These are phyloP conservation scores for Malaclemys terrapin DNA, from an alignment of 2,113 vertebrate genomes.

Conservation along the genomic window DNA sequence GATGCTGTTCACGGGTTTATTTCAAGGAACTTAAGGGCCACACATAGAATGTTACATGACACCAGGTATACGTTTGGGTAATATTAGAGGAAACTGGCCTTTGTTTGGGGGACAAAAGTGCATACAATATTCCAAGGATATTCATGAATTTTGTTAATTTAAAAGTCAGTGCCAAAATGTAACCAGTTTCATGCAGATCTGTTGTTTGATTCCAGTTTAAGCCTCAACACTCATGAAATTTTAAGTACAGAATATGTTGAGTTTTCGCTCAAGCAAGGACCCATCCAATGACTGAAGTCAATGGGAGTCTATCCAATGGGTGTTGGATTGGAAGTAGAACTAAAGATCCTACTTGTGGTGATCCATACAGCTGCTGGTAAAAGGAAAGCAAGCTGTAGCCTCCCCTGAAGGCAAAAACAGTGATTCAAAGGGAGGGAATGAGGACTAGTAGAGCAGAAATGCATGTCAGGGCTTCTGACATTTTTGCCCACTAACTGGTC, in stretches of 20 bases:
- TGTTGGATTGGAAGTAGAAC: too few relatives aligned
- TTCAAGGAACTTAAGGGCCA: not conserved
- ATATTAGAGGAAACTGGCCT: not conserved
- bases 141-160: too few relatives aligned
- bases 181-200: not conserved
- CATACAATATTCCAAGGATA: too few relatives aligned
- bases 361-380: not conserved
- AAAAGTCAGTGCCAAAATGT: too few relatives aligned
- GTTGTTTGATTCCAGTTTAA: not conserved
- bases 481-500: not conserved
- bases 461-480: too few relatives aligned
- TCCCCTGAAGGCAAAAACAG: not conserved
- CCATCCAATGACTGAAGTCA: not conserved
- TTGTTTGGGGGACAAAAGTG: not conserved
- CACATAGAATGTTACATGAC: not conserved
- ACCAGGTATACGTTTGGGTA: not conserved
- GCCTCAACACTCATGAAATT: not conserved
- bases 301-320: rapidly evolving
- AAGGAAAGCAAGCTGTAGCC: not conserved
- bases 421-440: too few relatives aligned
- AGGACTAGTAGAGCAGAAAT: too few relatives aligned
- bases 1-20: not conserved
- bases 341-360: too few relatives aligned
- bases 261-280: not conserved
- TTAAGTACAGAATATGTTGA: rapidly evolving